These are phyloP conservation scores for Coleophora deauratella DNA, from an alignment of 2,888 invertebrate species.

Conservation along the genomic window DNA sequence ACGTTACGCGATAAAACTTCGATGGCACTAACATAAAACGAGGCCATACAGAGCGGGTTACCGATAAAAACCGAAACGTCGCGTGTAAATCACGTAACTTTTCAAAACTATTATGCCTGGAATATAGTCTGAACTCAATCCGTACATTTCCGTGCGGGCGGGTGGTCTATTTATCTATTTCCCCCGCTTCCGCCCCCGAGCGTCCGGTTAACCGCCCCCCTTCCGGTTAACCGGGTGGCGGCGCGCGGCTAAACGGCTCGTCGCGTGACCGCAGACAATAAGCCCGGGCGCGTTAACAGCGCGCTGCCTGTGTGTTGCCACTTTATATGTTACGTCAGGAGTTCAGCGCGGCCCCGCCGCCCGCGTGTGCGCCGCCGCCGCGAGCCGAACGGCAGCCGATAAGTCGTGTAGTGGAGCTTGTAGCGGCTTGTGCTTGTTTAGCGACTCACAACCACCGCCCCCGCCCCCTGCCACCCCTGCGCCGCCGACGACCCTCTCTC, in stretches of 20 bases:
- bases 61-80: conserved; percentile 64
- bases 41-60: conserved; percentile 47
- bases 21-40: conserved; percentile 57
- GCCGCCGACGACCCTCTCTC: conserved; percentile 28
- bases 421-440: conserved; percentile 53
- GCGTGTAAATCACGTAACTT: conserved; percentile 71
- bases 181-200: conserved; percentile 72
- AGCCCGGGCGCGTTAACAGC: conserved; percentile 72
- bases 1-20: conserved; percentile 50
- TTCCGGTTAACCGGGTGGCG: conserved; percentile 71
- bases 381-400: conserved; percentile 40
- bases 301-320: conserved; percentile 69
- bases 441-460: conserved; percentile 26
- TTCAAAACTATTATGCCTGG: conserved; percentile 72
- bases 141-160: conserved; percentile 71
- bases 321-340: conserved; percentile 62
- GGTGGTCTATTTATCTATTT: conserved; percentile 74
- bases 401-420: conserved; percentile 52
- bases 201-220: conserved; percentile 74
- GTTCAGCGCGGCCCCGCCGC: conserved; percentile 20
- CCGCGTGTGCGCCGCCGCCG: conserved; percentile 17
- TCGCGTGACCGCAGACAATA: conserved; percentile 75
- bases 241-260: conserved; percentile 73
- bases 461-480: conserved; percentile 23
- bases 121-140: conserved; percentile 73